phyloP scores from a whole-genome alignment of 2,888 invertebrate species.

The Conops quadrifasciatus region DNA sequence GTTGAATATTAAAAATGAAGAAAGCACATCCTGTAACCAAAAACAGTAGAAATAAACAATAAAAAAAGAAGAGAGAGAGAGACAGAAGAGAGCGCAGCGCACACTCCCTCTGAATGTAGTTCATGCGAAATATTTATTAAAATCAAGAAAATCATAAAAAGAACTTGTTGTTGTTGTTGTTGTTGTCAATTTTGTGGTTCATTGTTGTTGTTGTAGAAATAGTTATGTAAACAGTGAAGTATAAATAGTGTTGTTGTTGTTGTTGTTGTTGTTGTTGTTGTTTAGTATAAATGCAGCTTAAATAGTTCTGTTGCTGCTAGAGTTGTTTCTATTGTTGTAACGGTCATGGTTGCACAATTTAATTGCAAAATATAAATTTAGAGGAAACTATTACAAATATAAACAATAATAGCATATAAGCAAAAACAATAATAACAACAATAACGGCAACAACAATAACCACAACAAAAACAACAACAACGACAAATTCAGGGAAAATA shows the following conservation, averaged over 20 bases:
- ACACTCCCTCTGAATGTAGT: too few relatives aligned
- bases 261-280: neutral
- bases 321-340: slow-evolving; percentile 3
- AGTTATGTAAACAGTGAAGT: too few relatives aligned
- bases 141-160: neutral
- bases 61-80: neutral
- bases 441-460: neutral
- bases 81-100: too few relatives aligned
- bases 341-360: slow-evolving; percentile 23
- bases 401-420: neutral
- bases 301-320: neutral
- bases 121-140: neutral
- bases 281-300: neutral
- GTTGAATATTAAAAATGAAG: too few relatives aligned
- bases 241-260: slow-evolving; percentile 2
- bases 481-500: too few relatives aligned
- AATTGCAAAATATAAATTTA: slow-evolving; percentile 34
- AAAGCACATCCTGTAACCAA: too few relatives aligned
- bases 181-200: too few relatives aligned
- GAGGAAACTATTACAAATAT: slow-evolving; percentile 24
- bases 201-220: too few relatives aligned
- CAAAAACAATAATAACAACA: slow-evolving; percentile 17
- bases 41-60: neutral
- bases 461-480: too few relatives aligned
- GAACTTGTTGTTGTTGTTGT: too few relatives aligned